Percentiles rank a stretch among this genome's conserved stretches.
Evolutionary conservation across 2,113 vertebrate genomes (phyloP).

Genomic region (Campylorhamphus procurvoides): DNA sequence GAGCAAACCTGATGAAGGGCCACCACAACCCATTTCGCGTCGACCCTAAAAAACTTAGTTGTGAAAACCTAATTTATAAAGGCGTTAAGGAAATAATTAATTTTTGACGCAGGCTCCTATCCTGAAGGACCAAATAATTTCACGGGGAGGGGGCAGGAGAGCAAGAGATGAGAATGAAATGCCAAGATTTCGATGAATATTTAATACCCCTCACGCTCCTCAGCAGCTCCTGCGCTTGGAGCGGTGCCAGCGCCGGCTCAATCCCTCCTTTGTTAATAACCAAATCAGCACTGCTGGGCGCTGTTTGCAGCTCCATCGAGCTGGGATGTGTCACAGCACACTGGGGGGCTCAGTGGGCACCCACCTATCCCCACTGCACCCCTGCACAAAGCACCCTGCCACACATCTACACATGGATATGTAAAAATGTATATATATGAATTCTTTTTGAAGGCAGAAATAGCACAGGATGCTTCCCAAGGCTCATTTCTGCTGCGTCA

Average conservation of each 20-base stretch:
- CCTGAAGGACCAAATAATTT: neutral
- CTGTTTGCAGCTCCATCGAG: neutral
- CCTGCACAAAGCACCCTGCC: neutral
- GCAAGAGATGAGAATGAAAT: neutral
- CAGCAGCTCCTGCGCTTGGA: conserved; percentile 54
- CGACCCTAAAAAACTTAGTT: neutral
- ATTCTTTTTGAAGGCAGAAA: neutral
- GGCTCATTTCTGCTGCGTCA: fast-evolving
- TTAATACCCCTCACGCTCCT: conserved; percentile 26
- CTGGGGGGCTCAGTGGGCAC: neutral
- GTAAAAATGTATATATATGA: fast-evolving
- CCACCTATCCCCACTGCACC: neutral
- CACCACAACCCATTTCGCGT: neutral
- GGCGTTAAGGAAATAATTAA: neutral
- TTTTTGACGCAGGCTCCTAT: neutral
- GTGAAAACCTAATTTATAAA: neutral
- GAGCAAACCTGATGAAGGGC: conserved; percentile 19
- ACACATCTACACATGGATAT: fast-evolving
- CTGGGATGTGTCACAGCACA: conserved; percentile 3
- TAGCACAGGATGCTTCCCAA: neutral
- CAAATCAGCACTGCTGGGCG: neutral
- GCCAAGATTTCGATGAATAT: conserved; percentile 62
- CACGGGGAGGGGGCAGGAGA: neutral
- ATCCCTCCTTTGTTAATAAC: conserved; percentile 68
- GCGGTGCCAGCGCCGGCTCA: conserved; percentile 35